Conservation (phyloP, 2,797 vertebrate species). For the Rhyacichthys aspro region DNA sequence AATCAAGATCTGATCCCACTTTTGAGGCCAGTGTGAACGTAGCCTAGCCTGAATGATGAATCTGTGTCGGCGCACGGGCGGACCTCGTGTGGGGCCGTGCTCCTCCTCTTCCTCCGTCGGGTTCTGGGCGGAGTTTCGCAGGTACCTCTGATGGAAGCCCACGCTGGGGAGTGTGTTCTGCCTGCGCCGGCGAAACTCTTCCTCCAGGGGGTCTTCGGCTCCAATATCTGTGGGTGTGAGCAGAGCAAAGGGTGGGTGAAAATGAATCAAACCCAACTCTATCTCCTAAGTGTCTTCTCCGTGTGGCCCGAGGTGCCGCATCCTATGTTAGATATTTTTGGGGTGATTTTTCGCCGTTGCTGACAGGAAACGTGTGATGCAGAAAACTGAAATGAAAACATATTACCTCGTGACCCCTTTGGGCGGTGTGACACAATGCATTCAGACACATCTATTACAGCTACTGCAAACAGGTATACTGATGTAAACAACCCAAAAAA, state of each 20-base stretch:
- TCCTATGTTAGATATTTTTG: slow-evolving; percentile 34
- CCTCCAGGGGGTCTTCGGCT: slow-evolving; percentile 81
- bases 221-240: slow-evolving; percentile 78
- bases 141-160: slow-evolving; percentile 71
- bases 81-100: slow-evolving; percentile 83
- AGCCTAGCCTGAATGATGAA: background rate
- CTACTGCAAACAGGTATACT: slow-evolving; percentile 61
- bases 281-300: slow-evolving; percentile 40
- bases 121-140: slow-evolving; percentile 77
- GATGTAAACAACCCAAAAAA: slow-evolving; percentile 69
- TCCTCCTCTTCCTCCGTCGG: slow-evolving; percentile 84
- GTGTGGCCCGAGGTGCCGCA: slow-evolving; percentile 51
- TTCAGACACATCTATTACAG: slow-evolving; percentile 64
- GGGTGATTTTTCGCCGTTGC: slow-evolving; percentile 42
- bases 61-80: slow-evolving; percentile 53
- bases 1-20: too few relatives aligned
- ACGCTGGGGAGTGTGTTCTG: slow-evolving; percentile 81
- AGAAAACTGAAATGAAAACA: slow-evolving; percentile 53
- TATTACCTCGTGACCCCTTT: slow-evolving; percentile 66
- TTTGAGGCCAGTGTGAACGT: too few relatives aligned
- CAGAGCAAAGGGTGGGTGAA: slow-evolving; percentile 38
- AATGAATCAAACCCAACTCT: slow-evolving; percentile 56
- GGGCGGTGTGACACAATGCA: slow-evolving; percentile 61
- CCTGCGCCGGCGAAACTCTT: slow-evolving; percentile 85
- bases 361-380: slow-evolving; percentile 50